Percentiles rank a stretch among this genome's conserved stretches.
Conservation (phyloP, 2,113 vertebrate genomes). For the Baryphthengus martii region DNA sequence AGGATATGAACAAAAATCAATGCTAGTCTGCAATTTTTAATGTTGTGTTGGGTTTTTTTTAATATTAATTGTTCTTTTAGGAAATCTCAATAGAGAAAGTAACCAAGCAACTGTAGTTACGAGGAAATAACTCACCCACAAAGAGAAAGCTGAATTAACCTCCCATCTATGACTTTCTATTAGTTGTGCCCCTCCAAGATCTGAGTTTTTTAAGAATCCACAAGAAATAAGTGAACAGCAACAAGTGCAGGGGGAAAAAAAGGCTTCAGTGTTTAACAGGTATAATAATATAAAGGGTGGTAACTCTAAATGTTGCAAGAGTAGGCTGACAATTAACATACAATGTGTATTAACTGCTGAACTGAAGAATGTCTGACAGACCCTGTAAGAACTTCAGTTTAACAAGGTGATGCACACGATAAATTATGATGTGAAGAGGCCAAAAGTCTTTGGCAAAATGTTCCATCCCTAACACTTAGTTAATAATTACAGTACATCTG, state of each 20-base stretch:
- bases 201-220: not conserved
- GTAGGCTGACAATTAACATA: not conserved
- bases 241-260: not conserved
- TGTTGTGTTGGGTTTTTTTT: not conserved
- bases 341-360: not conserved
- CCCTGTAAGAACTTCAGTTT: not conserved
- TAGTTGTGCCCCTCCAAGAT: not conserved
- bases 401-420: not conserved
- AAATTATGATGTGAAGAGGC: not conserved
- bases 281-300: not conserved
- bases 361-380: not conserved
- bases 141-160: not conserved
- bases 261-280: not conserved
- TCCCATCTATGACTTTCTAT: not conserved
- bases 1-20: slow-evolving; percentile 17
- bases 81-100: not conserved
- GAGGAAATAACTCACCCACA: not conserved
- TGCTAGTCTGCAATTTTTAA: not conserved
- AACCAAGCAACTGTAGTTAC: not conserved
- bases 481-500: not conserved
- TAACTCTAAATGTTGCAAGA: not conserved
- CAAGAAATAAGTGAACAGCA: not conserved
- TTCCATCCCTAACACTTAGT: not conserved
- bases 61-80: not conserved
- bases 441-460: not conserved